Conservation (phyloP, 2,113 vertebrate species). For the Platycercus adscitus region DNA sequence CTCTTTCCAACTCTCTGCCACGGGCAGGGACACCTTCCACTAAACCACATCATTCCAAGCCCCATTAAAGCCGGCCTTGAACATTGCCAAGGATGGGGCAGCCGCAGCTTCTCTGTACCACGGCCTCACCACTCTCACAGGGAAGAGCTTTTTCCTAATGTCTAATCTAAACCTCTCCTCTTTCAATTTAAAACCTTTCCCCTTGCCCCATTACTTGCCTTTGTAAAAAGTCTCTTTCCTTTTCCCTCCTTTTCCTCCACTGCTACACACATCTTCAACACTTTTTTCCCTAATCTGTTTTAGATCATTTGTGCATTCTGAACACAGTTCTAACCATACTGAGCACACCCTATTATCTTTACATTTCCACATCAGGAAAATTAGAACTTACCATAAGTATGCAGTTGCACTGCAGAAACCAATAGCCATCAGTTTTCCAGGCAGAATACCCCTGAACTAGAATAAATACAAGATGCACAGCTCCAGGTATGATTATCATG, state of each 20-base stretch:
- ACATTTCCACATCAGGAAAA: not conserved
- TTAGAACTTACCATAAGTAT: not conserved
- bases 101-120: not conserved
- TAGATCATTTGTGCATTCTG: not conserved
- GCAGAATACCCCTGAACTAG: conserved; percentile 7
- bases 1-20: not conserved
- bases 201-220: not conserved
- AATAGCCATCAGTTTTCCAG: not conserved
- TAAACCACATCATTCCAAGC: not conserved
- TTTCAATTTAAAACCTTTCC: not conserved
- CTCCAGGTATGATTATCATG: not conserved
- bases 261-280: not conserved
- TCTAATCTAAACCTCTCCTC: not conserved
- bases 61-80: not conserved
- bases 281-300: not conserved
- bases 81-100: not conserved
- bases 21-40: not conserved
- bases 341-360: not conserved
- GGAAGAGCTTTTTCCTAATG: not conserved
- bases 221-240: not conserved
- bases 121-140: not conserved
- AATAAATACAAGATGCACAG: not conserved
- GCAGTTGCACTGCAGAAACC: not conserved
- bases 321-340: not conserved
- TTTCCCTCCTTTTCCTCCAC: not conserved